These are phyloP conservation scores for Tor tambroides DNA, from an alignment of 2,113 vertebrate species.

Conservation along the genomic window DNA sequence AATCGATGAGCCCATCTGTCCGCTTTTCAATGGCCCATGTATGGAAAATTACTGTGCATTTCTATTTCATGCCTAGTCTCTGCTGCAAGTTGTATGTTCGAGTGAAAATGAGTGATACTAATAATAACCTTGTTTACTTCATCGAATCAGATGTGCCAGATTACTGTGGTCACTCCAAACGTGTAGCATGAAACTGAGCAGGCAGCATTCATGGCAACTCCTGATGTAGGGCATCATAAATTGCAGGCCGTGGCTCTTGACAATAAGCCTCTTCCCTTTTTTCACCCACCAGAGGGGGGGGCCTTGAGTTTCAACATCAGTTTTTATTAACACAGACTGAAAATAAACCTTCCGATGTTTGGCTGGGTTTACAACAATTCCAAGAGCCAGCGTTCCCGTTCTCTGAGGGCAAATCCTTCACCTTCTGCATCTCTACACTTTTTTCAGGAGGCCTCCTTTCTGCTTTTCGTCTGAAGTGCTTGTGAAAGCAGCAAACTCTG, in stretches of 20 bases:
- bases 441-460: neutral
- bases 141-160: neutral
- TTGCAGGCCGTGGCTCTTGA: constrained; percentile 12
- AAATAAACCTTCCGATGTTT: constrained; percentile 41
- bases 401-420: constrained; percentile 6
- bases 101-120: neutral
- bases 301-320: constrained; percentile 23
- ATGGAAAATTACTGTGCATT: neutral
- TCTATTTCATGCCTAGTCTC: neutral
- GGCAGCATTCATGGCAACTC: neutral
- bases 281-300: neutral
- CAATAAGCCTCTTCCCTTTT: constrained; percentile 45
- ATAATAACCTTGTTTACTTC: constrained; percentile 7
- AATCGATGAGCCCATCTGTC: neutral
- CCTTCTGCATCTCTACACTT: neutral
- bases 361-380: constrained; percentile 32
- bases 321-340: constrained; percentile 26
- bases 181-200: constrained; percentile 39
- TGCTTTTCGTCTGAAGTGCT: constrained; percentile 26
- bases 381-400: neutral
- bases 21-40: neutral
- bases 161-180: constrained; percentile 8
- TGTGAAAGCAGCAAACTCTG: constrained; percentile 23
- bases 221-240: neutral
- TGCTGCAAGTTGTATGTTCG: neutral